Percentiles rank a stretch among this genome's conserved stretches.
Conservation (phyloP, 2,888 invertebrate genomes). For the Drosophila paranaensis region DNA sequence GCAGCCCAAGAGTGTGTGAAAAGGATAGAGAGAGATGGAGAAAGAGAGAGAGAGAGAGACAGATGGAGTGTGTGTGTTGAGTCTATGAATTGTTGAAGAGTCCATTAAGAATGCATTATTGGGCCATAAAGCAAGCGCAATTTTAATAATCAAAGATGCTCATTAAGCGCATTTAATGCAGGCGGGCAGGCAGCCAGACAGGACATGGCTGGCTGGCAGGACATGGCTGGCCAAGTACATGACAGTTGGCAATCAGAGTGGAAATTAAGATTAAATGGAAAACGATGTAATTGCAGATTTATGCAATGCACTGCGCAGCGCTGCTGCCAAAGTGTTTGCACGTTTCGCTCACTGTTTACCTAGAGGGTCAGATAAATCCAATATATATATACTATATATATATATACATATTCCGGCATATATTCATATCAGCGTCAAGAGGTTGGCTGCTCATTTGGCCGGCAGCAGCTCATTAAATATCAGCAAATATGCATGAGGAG, state of each 20-base stretch:
- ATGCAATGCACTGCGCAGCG: conserved; percentile 32
- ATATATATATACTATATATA: neutral
- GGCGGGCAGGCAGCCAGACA: neutral
- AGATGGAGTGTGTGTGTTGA: neutral
- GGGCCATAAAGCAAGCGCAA: conserved; percentile 13
- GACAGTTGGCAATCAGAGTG: conserved; percentile 13
- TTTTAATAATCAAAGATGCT: conserved; percentile 44
- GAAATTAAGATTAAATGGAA: conserved; percentile 11
- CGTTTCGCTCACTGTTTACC: conserved; percentile 41
- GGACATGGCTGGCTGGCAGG: neutral
- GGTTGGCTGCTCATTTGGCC: conserved; percentile 24
- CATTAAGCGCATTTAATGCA: conserved; percentile 50
- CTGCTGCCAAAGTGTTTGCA: conserved; percentile 47
- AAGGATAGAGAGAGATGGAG: neutral
- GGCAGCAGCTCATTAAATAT: conserved; percentile 46
- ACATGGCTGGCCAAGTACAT: conserved; percentile 4
- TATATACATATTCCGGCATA: neutral
- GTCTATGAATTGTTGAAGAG: conserved; percentile 27
- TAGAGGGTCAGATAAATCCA: conserved; percentile 7
- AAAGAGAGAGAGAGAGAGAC: neutral
- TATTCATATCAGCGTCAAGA: conserved; percentile 5
- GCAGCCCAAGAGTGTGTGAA: neutral
- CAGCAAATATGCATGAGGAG: neutral
- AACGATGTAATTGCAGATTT: conserved; percentile 64
- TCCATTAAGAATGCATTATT: conserved; percentile 20